Percentiles rank a stretch among this genome's conserved stretches.
These are phyloP conservation scores for Pogona vitticeps DNA, from an alignment of 2,113 vertebrate species.

Conservation along the genomic window DNA sequence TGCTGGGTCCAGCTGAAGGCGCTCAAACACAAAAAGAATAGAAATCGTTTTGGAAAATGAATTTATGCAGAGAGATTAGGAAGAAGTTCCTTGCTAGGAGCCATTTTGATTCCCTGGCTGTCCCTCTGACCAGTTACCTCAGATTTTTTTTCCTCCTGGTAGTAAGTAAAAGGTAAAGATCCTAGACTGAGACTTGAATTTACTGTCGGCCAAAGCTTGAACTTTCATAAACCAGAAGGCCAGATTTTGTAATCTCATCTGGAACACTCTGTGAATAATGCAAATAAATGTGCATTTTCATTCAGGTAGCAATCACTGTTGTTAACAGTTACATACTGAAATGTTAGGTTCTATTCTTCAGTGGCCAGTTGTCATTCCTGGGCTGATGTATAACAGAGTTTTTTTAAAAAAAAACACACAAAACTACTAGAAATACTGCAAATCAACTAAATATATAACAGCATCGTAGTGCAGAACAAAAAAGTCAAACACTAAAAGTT, in stretches of 20 bases:
- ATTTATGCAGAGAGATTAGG: no score
- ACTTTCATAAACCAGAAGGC: neutral
- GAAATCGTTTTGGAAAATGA: no score
- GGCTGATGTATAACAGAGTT: no score
- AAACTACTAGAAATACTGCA: neutral
- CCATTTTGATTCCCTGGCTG: neutral
- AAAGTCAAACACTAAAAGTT: neutral
- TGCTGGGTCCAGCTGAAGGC: no score
- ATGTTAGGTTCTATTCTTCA: neutral
- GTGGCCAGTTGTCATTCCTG: neutral
- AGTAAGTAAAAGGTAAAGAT: neutral
- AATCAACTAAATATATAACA: neutral
- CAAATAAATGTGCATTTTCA: neutral
- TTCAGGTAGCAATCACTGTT: neutral
- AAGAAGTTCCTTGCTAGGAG: neutral
- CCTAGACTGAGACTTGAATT: neutral
- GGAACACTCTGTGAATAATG: neutral
- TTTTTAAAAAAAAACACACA: no score
- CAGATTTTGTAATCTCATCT: neutral
- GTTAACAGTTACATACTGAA: neutral
- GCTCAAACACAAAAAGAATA: no score
- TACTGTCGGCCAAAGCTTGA: neutral
- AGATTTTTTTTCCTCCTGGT: neutral
- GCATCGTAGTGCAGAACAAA: neutral
- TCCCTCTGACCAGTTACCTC: neutral